These are phyloP conservation scores for Pseudochromis fuscus DNA, from an alignment of 2,797 vertebrate genomes.

Conservation along the genomic window DNA sequence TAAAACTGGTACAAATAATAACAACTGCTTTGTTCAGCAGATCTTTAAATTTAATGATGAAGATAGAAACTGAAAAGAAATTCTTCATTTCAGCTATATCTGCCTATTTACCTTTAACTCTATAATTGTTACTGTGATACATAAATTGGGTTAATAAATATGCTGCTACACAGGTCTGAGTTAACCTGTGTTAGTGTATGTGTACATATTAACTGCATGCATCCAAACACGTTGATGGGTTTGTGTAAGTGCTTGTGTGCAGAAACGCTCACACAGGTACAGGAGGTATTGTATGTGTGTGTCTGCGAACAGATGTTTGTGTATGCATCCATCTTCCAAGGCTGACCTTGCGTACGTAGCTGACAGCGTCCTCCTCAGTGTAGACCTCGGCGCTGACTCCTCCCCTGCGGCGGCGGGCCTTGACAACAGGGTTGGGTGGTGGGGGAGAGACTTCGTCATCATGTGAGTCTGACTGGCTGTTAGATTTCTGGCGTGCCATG, in stretches of 20 bases:
- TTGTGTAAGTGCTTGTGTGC: background rate
- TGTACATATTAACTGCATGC: background rate
- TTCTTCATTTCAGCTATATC: too few relatives aligned
- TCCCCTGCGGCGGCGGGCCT: conserved; percentile 91
- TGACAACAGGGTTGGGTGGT: conserved; percentile 94
- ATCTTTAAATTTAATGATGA: background rate
- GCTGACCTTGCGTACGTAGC: conserved; percentile 96
- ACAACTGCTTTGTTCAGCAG: background rate
- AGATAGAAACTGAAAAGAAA: background rate
- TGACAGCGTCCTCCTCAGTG: conserved; percentile 98
- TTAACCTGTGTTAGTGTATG: background rate
- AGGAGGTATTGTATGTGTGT: background rate
- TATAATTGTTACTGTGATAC: too few relatives aligned
- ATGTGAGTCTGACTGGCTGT: conserved; percentile 94
- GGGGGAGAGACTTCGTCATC: conserved; percentile 95
- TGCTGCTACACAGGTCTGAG: background rate
- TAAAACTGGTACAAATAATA: background rate
- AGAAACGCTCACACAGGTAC: background rate
- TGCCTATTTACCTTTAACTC: too few relatives aligned
- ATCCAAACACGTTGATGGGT: background rate
- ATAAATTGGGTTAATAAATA: too few relatives aligned
- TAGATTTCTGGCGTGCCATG: conserved; percentile 95
- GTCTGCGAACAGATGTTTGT: background rate
- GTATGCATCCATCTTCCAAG: conserved; percentile 5
- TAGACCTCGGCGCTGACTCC: conserved; percentile 98